Conservation (phyloP, 2,113 vertebrate species). For the Dunckerocampus dactyliophorus region DNA sequence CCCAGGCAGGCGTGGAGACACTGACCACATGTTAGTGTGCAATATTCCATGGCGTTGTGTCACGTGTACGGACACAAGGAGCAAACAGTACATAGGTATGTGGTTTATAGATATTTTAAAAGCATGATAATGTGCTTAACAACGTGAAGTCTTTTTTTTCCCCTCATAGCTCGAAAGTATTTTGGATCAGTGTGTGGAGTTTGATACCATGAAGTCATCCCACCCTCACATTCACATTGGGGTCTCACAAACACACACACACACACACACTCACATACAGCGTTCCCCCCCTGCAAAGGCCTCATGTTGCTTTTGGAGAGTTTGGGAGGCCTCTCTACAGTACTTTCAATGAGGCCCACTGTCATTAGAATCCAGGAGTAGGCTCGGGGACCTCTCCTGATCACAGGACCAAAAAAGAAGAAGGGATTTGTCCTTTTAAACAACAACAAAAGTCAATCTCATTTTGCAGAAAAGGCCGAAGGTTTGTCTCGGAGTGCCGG, state of each 20-base stretch:
- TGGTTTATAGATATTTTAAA: constrained; percentile 62
- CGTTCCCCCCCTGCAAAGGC: constrained; percentile 40
- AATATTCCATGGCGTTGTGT: constrained; percentile 71
- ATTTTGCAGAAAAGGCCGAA: neutral
- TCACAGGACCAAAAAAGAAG: too few species aligned
- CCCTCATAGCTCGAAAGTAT: constrained; percentile 31
- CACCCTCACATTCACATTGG: constrained; percentile 17
- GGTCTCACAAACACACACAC: constrained; percentile 17
- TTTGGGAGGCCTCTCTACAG: constrained; percentile 48
- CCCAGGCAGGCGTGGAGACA: constrained; percentile 45
- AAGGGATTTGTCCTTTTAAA: too few species aligned
- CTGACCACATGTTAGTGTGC: constrained; percentile 67
- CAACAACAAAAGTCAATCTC: neutral
- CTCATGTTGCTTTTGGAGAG: constrained; percentile 56
- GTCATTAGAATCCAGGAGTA: constrained; percentile 34
- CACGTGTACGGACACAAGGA: constrained; percentile 62
- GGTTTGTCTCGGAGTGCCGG: constrained; percentile 31
- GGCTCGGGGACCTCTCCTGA: constrained; percentile 20
- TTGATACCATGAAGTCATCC: constrained; percentile 22
- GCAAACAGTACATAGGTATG: constrained; percentile 56
- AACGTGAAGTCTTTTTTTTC: constrained; percentile 67
- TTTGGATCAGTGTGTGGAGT: constrained; percentile 38
- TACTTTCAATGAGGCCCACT: constrained; percentile 49
- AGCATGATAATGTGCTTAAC: constrained; percentile 61
- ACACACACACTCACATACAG: constrained; percentile 5